Percentiles rank a stretch among this genome's conserved stretches.
phyloP scores from a whole-genome alignment of 2,113 vertebrate species.

The Condylura cristata region DNA sequence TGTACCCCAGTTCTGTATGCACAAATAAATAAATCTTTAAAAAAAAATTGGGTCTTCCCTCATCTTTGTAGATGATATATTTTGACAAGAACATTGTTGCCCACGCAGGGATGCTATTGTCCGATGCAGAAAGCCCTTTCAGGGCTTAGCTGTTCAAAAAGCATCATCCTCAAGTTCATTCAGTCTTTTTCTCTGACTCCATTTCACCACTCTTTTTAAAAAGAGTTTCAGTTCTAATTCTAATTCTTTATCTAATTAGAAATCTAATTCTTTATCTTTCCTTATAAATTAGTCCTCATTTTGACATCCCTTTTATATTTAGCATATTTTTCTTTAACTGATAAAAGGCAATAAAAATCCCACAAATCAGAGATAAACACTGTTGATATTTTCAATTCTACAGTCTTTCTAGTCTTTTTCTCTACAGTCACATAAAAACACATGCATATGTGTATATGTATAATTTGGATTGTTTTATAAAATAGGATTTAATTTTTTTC shows the following conservation, averaged over 20 bases:
- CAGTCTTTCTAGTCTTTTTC: background rate
- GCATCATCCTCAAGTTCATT: background rate
- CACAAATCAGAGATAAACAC: background rate
- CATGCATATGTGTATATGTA: background rate
- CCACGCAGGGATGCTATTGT: background rate
- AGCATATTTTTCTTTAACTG: slow-evolving; percentile 35
- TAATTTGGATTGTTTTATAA: background rate
- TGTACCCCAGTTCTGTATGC: too few relatives aligned
- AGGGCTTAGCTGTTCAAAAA: background rate
- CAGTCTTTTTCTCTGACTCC: background rate
- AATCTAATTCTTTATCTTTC: background rate
- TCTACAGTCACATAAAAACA: background rate
- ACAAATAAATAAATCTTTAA: too few relatives aligned
- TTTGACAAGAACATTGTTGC: background rate
- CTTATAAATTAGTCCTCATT: background rate
- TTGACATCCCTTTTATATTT: background rate
- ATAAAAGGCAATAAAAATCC: slow-evolving; percentile 23
- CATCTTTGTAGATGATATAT: background rate
- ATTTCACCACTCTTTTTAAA: background rate
- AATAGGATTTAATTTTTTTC: background rate
- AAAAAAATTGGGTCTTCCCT: background rate
- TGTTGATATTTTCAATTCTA: background rate
- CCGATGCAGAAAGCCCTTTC: background rate
- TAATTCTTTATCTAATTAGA: background rate
- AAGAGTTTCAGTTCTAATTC: background rate